Conservation (phyloP, 2,797 vertebrate species). For the Myotis pilosus region DNA sequence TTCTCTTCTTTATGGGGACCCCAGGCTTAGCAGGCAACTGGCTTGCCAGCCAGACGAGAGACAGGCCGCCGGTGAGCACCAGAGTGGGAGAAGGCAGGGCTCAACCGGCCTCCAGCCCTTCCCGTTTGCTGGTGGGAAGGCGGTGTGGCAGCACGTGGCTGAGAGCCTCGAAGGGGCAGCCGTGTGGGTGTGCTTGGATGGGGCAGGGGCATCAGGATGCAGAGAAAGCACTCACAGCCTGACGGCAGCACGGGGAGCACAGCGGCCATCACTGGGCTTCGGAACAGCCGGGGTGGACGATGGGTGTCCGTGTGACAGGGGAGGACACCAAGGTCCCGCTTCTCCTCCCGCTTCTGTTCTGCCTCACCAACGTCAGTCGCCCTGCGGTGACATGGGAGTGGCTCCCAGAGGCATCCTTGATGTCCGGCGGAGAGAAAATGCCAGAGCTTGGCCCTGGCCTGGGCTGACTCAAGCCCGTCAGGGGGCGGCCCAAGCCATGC, state of each 20-base stretch:
- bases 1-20: neutral
- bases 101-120: neutral
- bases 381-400: neutral
- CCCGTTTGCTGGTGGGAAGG: neutral
- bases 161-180: neutral
- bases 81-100: neutral
- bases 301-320: accelerated
- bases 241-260: too few relatives aligned
- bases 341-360: neutral
- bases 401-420: accelerated
- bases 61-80: accelerated
- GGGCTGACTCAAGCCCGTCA: accelerated
- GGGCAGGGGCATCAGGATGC: neutral
- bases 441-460: neutral
- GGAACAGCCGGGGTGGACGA: neutral
- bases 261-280: neutral
- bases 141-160: neutral
- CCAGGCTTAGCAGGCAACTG: neutral
- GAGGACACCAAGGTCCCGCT: neutral
- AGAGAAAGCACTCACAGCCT: accelerated
- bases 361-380: accelerated
- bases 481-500: neutral
- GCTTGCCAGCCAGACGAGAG: neutral
- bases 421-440: neutral
- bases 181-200: accelerated